phyloP scores from a whole-genome alignment of 2,797 vertebrate genomes.

The Champsocephalus esox region DNA sequence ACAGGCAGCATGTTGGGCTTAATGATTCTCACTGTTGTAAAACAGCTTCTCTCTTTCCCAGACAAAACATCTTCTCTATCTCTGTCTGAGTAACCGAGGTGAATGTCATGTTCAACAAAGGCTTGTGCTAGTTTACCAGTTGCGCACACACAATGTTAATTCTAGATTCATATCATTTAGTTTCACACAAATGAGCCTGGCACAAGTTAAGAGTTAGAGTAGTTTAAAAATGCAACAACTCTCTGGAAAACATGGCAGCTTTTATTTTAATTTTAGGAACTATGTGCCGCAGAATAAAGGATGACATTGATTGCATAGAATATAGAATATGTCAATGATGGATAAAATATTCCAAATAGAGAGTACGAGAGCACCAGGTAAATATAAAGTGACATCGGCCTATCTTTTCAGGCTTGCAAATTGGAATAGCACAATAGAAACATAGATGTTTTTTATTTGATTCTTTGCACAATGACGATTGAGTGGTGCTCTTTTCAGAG shows the following conservation, averaged over 20 bases:
- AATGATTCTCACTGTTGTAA: slow-evolving; percentile 20
- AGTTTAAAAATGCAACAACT: slow-evolving; percentile 12
- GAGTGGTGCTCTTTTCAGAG: slow-evolving; percentile 20
- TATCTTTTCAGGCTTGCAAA: neutral
- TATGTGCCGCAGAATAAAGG: neutral
- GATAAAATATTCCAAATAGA: neutral
- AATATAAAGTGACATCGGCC: neutral
- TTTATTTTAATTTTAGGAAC: neutral
- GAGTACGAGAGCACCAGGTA: neutral
- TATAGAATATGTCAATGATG: neutral
- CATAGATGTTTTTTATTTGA: neutral
- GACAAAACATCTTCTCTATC: neutral
- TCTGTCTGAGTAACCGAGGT: neutral
- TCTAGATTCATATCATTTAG: neutral
- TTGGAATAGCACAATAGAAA: neutral
- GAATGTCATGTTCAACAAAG: neutral
- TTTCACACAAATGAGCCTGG: neutral
- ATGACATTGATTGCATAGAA: neutral
- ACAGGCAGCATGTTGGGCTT: slow-evolving; percentile 6
- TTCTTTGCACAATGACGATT: slow-evolving; percentile 9
- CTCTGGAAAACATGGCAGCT: neutral
- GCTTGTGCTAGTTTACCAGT: neutral
- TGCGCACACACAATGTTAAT: neutral
- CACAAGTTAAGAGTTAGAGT: neutral
- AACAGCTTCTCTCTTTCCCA: slow-evolving; percentile 17